Conservation (phyloP, 2,888 invertebrate species). For the Drosophila mimetica region DNA sequence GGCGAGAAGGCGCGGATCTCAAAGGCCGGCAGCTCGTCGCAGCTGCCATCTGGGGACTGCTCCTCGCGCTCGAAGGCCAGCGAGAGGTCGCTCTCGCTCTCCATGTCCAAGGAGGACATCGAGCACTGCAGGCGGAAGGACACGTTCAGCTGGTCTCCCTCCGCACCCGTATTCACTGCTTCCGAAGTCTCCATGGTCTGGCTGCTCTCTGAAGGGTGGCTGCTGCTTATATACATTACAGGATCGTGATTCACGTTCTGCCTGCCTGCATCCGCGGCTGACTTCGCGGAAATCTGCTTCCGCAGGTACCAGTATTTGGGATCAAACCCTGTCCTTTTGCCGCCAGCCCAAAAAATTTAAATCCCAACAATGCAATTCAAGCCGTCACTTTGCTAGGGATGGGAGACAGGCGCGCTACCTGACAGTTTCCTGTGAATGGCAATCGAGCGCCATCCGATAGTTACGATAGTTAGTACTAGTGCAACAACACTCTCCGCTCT, state of each 20-base stretch:
- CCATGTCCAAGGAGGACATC: constrained; percentile 77
- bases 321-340: background rate
- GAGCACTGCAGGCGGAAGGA: constrained; percentile 76
- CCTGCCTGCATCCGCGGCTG: constrained; percentile 8
- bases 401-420: background rate
- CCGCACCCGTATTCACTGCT: constrained; percentile 59
- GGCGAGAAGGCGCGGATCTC: constrained; percentile 82
- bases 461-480: background rate
- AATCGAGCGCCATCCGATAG: background rate
- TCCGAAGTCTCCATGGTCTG: constrained; percentile 62
- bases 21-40: constrained; percentile 82
- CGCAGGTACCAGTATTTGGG: constrained; percentile 17
- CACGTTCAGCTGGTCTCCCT: constrained; percentile 54
- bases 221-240: constrained; percentile 12
- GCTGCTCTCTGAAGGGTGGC: background rate
- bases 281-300: constrained; percentile 27
- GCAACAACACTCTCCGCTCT: too few relatives aligned
- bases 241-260: background rate
- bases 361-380: constrained; percentile 24
- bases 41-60: constrained; percentile 44
- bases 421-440: background rate
- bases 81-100: constrained; percentile 81
- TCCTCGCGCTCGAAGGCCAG: constrained; percentile 78
- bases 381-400: constrained; percentile 13
- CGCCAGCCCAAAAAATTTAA: constrained; percentile 14